A percentile compares a stretch with the other conserved stretches of the same genome.
Conservation (phyloP, 2,797 vertebrate genomes). For the Champsocephalus gunnari region DNA sequence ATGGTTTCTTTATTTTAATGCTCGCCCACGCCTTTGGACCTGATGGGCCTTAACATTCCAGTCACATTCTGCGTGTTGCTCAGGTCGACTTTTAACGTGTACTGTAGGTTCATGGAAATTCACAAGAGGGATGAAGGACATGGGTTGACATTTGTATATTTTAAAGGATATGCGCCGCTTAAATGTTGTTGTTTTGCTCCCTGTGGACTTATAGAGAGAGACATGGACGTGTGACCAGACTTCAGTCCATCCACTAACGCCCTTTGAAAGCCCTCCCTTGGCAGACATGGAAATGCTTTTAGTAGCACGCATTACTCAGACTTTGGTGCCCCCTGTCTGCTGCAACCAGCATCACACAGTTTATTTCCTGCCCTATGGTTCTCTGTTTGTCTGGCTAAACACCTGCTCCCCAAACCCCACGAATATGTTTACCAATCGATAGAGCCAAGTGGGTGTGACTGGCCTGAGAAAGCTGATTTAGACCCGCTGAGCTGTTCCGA, state of each 20-base stretch:
- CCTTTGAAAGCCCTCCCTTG: conserved; percentile 49
- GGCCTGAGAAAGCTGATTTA: conserved; percentile 45
- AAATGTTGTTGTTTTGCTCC: conserved; percentile 64
- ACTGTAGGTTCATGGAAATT: conserved; percentile 40
- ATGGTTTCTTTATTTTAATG: conserved; percentile 17
- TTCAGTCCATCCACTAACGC: conserved; percentile 53
- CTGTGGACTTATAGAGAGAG: conserved; percentile 35
- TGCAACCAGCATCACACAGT: conserved; percentile 7
- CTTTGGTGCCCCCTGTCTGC: conserved; percentile 74
- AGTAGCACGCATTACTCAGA: conserved; percentile 39
- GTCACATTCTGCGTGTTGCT: conserved; percentile 41
- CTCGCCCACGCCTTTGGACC: conserved; percentile 1
- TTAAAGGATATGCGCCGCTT: conserved; percentile 45
- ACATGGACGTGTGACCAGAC: conserved; percentile 57
- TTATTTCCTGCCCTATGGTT: conserved; percentile 23
- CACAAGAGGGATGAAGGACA: conserved; percentile 53
- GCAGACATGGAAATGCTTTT: conserved; percentile 63
- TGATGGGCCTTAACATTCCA: conserved; percentile 38
- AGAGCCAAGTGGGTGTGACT: conserved; percentile 56
- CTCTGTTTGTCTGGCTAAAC: conserved; percentile 41
- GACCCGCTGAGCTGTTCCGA: conserved; percentile 35
- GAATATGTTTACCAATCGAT: conserved; percentile 69
- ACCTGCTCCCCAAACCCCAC: conserved; percentile 36
- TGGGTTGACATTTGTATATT: conserved; percentile 60
- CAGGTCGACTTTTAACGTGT: conserved; percentile 45